A percentile compares a stretch with the other conserved stretches of the same genome.
These are phyloP conservation scores for Frieseomelitta varia DNA, from an alignment of 1,140 invertebrate genomes.

Conservation along the genomic window DNA sequence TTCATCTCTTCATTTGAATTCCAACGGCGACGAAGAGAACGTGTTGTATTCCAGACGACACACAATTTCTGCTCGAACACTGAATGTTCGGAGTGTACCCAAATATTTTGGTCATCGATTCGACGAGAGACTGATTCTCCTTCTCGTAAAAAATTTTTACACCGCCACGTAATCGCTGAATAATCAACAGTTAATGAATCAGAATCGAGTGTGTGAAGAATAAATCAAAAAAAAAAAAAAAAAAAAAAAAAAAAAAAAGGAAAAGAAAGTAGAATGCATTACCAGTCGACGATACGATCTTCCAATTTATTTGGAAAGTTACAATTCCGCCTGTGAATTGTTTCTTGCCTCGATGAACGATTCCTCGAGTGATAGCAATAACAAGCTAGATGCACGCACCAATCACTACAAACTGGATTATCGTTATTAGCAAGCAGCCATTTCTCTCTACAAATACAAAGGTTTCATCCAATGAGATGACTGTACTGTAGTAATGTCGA, in stretches of 20 bases:
- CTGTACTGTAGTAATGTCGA: slow-evolving; percentile 59
- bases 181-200: background rate
- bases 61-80: background rate
- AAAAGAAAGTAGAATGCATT: background rate
- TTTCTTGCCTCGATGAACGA: slow-evolving; percentile 2
- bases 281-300: background rate
- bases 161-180: background rate
- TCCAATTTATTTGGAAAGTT: background rate
- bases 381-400: slow-evolving; percentile 61
- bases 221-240: too few species aligned
- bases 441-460: slow-evolving; percentile 67
- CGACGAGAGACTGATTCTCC: background rate
- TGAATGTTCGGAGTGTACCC: background rate
- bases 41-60: too few species aligned
- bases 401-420: slow-evolving; percentile 60
- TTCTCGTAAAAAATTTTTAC: background rate
- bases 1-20: background rate
- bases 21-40: background rate
- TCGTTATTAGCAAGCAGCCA: slow-evolving; percentile 57
- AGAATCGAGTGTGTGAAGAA: background rate
- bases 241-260: too few species aligned
- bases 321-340: background rate
- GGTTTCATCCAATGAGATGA: slow-evolving; percentile 78
- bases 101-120: background rate
- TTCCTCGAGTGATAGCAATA: slow-evolving; percentile 47